Conservation (phyloP, 2,797 vertebrate species). For the Cryptoblepharus egeriae region DNA sequence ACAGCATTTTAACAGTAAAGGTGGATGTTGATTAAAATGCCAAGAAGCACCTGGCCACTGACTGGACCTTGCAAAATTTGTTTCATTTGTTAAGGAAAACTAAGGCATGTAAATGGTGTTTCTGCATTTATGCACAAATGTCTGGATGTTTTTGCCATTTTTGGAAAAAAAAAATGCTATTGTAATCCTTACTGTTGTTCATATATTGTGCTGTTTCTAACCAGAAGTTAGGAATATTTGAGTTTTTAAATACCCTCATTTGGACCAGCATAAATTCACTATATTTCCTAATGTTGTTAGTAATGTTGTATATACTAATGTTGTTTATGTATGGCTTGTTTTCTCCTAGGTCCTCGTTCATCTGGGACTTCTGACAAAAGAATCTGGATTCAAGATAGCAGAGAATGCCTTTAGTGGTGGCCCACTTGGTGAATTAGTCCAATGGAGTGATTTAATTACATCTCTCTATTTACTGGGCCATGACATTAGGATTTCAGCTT, state of each 20-base stretch:
- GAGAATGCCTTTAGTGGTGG: slow-evolving; percentile 98
- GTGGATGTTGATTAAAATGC: neutral
- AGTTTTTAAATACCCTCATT: too few relatives aligned
- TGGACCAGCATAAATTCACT: neutral
- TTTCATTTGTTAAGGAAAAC: neutral
- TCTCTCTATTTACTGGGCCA: slow-evolving; percentile 98
- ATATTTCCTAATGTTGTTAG: neutral
- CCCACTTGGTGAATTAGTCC: slow-evolving; percentile 96
- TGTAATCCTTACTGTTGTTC: neutral
- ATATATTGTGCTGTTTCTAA: too few relatives aligned
- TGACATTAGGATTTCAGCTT: slow-evolving; percentile 97
- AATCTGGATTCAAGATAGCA: slow-evolving; percentile 99
- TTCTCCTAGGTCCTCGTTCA: slow-evolving; percentile 90
- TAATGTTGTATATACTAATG: too few relatives aligned
- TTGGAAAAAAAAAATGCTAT: neutral
- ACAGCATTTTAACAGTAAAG: neutral
- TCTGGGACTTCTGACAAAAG: slow-evolving; percentile 96
- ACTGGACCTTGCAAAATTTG: neutral
- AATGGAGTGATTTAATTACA: slow-evolving; percentile 99
- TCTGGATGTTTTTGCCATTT: neutral
- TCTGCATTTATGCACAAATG: neutral
- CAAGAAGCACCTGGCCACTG: neutral
- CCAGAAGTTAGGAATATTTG: too few relatives aligned
- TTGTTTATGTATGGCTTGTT: slow-evolving; percentile 27
- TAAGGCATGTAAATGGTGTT: neutral